Percentiles rank a stretch among this genome's conserved stretches.
Evolutionary conservation across 2,888 invertebrate genomes (phyloP).

Genomic region (Nemurella pictetii): DNA sequence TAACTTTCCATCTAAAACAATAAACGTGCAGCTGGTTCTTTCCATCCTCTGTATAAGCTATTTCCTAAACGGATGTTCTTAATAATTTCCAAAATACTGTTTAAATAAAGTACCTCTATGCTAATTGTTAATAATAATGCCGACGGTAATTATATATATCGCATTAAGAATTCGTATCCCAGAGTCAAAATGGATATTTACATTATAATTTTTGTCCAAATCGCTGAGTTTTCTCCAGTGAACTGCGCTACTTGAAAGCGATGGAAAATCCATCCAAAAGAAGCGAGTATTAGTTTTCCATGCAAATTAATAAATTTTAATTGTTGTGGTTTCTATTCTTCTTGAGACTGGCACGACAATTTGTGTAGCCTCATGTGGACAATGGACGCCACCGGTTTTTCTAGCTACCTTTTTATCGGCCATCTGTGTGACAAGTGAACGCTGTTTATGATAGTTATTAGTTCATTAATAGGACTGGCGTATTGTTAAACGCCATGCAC

Average conservation of each 20-base stretch:
- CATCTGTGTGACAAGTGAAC: constrained; percentile 6
- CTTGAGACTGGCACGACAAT: background rate
- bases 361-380: background rate
- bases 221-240: background rate
- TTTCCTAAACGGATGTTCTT: background rate
- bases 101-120: background rate
- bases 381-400: background rate
- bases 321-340: constrained; percentile 19
- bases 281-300: background rate
- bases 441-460: constrained; percentile 1
- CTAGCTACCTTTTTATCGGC: background rate
- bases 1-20: constrained; percentile 27
- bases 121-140: background rate
- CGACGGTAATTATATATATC: background rate
- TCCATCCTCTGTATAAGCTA: background rate
- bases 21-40: background rate
- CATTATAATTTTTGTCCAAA: no score
- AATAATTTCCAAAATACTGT: constrained; percentile 8
- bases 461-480: background rate
- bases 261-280: background rate
- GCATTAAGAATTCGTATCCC: no score
- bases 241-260: background rate
- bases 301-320: background rate
- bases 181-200: no score
- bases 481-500: constrained; percentile 4